Base-by-base conservation (phyloP, 2,888 invertebrate species). In the Pegoplata infirma region DNA sequence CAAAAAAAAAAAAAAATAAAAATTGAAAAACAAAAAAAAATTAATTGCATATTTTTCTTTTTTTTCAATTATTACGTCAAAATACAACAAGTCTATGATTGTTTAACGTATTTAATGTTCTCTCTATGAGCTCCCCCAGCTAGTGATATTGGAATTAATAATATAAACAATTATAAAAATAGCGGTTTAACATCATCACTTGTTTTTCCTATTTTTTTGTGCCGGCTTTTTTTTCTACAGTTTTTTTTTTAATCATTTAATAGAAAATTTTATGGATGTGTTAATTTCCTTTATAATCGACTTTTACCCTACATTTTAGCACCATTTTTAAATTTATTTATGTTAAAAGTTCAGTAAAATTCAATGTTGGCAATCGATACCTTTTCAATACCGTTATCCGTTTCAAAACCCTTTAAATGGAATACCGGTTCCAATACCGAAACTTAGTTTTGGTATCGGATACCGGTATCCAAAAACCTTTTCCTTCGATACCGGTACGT, bases 51-150 rank as follows among this genome's bases (percentile, higher is more conserved):
- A 46, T 46, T 36, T 55, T 47, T n/a, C 0, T 40, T 23, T 8
- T 40, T 59, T 59, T 51, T 44, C 53, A 47, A 59, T 53, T 23
- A 59, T 61, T 59, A 53, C 59, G 59, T 69, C 59, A 69, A 69
- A 53, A 28, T 44, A 25, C 21, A 36, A 51, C n/a, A 17, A 58
- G 25, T 28, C n/a, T 16, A 36, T 53, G 19, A 61, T 36, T 55
- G 63, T 72, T 72, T 72, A 63, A 10, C 16, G 12, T 46, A 47
- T 47, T 17, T 19, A 32, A 21, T 47, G 28, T 61, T 23, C 36
- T 12, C n/a, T 5, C n/a, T 32, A 10, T 25, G 4, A 36, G 19
- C 63, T 64, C n/a, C 51, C 21, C 36, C 49, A 12, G n/a, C 3
- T 17, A 46, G 10, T n/a, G n/a, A n/a, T n/a, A n/a, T 16, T 23